Percentiles rank a stretch among this genome's conserved stretches.
These are phyloP conservation scores for Malurus leucopterus DNA, from an alignment of 2,797 vertebrate species.

Conservation along the genomic window DNA sequence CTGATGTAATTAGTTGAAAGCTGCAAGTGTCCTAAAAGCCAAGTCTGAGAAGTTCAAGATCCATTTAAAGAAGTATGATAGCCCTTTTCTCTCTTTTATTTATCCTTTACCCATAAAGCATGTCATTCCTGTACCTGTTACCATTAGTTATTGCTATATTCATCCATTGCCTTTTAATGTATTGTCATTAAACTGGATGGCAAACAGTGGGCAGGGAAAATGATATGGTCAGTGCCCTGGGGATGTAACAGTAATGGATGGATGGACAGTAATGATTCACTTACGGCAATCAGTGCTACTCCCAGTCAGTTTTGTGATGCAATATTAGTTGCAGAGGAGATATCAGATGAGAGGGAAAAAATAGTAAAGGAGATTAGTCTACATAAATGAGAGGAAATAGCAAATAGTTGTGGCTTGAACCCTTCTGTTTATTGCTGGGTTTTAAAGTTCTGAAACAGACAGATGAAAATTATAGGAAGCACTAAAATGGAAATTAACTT, in stretches of 20 bases:
- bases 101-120: conserved; percentile 28
- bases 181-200: conserved; percentile 13
- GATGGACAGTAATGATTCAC: conserved; percentile 41
- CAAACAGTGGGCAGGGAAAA: conserved; percentile 27
- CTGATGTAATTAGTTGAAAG: not conserved
- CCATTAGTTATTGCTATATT: conserved; percentile 21
- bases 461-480: not conserved
- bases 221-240: not conserved
- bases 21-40: not conserved
- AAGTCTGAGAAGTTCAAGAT: not conserved
- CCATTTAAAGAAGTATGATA: not conserved
- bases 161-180: conserved; percentile 33
- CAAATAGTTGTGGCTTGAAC: not conserved
- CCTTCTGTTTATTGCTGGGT: conserved; percentile 6
- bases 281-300: conserved; percentile 30
- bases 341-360: not conserved
- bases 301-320: conserved; percentile 3
- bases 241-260: conserved; percentile 35
- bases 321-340: not conserved
- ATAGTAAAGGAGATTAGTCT: not conserved
- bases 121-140: not conserved
- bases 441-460: not conserved
- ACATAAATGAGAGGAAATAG: conserved; percentile 1
- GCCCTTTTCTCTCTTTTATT: conserved; percentile 4
- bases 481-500: conserved; percentile 5